These are phyloP conservation scores for Temnothorax longispinosus DNA, from an alignment of 1,140 invertebrate species.

Conservation along the genomic window DNA sequence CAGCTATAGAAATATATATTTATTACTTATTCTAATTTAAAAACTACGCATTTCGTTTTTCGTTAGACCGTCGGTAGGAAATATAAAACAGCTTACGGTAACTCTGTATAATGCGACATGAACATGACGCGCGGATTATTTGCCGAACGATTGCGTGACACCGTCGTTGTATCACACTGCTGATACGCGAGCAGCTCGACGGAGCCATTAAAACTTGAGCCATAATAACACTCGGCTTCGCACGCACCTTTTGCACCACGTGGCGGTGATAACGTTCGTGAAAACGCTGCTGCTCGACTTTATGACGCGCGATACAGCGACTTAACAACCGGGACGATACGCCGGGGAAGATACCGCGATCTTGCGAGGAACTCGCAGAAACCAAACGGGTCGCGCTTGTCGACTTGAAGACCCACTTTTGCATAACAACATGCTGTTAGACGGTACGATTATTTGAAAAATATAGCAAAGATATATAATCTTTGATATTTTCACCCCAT, in stretches of 20 bases:
- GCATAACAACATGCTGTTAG: neutral
- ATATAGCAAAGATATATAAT: too few species aligned
- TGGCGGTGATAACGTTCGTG: conserved; percentile 74
- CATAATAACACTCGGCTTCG: conserved; percentile 74
- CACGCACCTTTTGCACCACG: conserved; percentile 71
- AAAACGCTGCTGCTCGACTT: conserved; percentile 72
- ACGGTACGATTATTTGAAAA: neutral
- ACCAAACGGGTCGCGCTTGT: neutral
- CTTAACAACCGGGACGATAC: conserved; percentile 52
- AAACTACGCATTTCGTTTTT: neutral
- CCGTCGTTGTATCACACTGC: conserved; percentile 29
- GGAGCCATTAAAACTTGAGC: conserved; percentile 73
- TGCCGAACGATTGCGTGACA: conserved; percentile 64
- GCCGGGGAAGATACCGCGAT: conserved; percentile 30
- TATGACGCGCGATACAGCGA: conserved; percentile 71
- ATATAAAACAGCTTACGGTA: conserved; percentile 13
- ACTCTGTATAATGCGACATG: neutral
- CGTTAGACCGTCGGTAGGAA: neutral
- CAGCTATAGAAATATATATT: neutral
- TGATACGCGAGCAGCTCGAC: conserved; percentile 62
- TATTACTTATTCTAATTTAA: neutral
- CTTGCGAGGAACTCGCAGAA: conserved; percentile 4
- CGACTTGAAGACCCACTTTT: neutral
- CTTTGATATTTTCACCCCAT: neutral
- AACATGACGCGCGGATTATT: conserved; percentile 61